Evolutionary conservation across 2,888 invertebrate species (phyloP).

Genomic region (Drosophila pegasa): DNA sequence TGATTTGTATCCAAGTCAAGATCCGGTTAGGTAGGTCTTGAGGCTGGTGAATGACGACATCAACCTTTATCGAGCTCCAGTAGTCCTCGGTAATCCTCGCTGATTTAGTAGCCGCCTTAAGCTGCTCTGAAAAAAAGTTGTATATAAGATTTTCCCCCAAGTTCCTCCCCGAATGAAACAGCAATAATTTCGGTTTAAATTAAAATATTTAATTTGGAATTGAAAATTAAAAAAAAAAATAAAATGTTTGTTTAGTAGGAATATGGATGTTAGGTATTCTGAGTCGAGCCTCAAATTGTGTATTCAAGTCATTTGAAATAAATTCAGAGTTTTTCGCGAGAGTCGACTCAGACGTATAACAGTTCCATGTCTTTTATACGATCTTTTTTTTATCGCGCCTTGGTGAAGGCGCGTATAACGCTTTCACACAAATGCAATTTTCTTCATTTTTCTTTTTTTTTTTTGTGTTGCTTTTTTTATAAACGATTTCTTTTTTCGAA

Average conservation of each 20-base stretch:
- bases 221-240: not conserved
- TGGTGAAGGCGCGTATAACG: slow-evolving; percentile 58
- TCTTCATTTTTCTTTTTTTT: slow-evolving; percentile 1
- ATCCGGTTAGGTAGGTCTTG: too few relatives aligned
- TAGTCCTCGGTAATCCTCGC: not conserved
- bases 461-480: slow-evolving; percentile 11
- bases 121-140: not conserved
- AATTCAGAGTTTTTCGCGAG: slow-evolving; percentile 9
- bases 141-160: not conserved
- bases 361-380: not conserved
- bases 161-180: not conserved
- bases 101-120: not conserved
- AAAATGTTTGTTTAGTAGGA: not conserved
- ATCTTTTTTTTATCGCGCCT: slow-evolving; percentile 6
- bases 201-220: slow-evolving; percentile 1
- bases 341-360: slow-evolving; percentile 56
- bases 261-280: slow-evolving; percentile 16
- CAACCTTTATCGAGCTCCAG: not conserved
- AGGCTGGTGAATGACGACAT: too few relatives aligned
- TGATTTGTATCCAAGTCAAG: too few relatives aligned
- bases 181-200: not conserved
- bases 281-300: slow-evolving; percentile 7
- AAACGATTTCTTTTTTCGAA: slow-evolving; percentile 20
- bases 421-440: slow-evolving; percentile 37
- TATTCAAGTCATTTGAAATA: slow-evolving; percentile 2